Evolutionary conservation across 2,113 vertebrate species (phyloP), one percentile per base, ranked within the genome.

Genomic region (Entelurus aequoreus): DNA sequence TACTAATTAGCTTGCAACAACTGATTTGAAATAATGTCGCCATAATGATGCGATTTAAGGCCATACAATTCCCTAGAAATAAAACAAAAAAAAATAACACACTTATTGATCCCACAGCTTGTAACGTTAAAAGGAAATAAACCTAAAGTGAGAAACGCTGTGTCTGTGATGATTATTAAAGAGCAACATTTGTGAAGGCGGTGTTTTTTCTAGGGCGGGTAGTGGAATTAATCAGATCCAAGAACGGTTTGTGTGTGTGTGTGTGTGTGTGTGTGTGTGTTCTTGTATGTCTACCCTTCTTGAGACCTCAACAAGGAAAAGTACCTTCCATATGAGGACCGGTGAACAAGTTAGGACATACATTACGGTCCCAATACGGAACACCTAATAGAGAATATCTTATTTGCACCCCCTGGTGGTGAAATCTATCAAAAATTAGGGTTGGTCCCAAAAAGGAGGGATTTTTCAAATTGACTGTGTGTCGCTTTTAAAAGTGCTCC

Each of bases 1-100:
- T 21, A 35, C 68, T 78, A 63, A 76, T 77, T 77, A 75, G 54
- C 38, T 67, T 61, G 13, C 44, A 70, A 53, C 36, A 16, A n/a
- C 13, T 50, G 6, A 14, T 77, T 71, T 63, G 50, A 60, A 54
- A 60, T 21, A 63, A 60, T 55, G 50, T 54, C 42, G 37, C 59
- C 38, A 69, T 74, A 74, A 84, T 75, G 59, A 68, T 74, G 56
- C 59, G 53, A 63, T 83, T 72, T 74, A 48, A 50, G 72, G 48
- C 7, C 10, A 54, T 21, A 13, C 11, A 14, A 63, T 60, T 57
- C 70, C 16, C 21, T 12, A 5, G 19, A 63, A 50, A 60, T 6
- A 16, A 55, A 8, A 3, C 8, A 42, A 65, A 62, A 66, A 21
- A 62, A 63, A 3, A 28, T 4, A 28, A 28, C 28, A 28, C 44